Conservation (phyloP, 2,113 vertebrate genomes). For the Pygoscelis antarcticus region DNA sequence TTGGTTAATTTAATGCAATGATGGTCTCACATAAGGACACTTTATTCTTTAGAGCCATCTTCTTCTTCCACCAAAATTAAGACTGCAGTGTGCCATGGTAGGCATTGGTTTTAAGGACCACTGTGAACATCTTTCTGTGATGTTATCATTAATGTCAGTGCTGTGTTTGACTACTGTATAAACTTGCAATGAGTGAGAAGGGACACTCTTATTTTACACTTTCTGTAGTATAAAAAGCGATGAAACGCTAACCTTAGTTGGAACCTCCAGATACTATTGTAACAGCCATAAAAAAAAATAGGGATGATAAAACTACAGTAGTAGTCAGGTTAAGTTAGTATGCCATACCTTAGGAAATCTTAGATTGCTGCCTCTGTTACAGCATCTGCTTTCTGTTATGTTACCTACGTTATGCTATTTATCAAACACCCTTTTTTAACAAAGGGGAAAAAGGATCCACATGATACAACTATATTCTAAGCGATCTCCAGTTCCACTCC, state of each 20-base stretch:
- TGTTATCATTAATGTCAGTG: not conserved
- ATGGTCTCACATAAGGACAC: not conserved
- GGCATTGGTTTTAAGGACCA: not conserved
- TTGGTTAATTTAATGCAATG: not conserved
- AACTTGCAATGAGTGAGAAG: not conserved
- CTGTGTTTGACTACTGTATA: not conserved
- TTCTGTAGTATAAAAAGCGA: not conserved
- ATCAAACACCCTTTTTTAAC: not conserved
- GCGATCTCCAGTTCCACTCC: not conserved
- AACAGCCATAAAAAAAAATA: not conserved
- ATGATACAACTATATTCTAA: not conserved
- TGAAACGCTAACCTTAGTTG: not conserved
- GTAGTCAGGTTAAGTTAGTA: not conserved
- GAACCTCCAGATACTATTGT: not conserved
- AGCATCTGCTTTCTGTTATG: not conserved
- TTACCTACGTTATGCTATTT: not conserved
- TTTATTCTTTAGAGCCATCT: not conserved
- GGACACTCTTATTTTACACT: not conserved
- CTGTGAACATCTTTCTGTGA: not conserved
- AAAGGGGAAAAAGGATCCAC: not conserved
- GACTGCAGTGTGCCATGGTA: not conserved
- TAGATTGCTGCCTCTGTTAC: not conserved
- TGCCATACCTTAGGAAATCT: not conserved
- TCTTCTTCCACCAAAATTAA: not conserved
- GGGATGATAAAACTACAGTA: not conserved